Conservation (phyloP, 2,797 vertebrate species). For the Sebastes jordani region DNA sequence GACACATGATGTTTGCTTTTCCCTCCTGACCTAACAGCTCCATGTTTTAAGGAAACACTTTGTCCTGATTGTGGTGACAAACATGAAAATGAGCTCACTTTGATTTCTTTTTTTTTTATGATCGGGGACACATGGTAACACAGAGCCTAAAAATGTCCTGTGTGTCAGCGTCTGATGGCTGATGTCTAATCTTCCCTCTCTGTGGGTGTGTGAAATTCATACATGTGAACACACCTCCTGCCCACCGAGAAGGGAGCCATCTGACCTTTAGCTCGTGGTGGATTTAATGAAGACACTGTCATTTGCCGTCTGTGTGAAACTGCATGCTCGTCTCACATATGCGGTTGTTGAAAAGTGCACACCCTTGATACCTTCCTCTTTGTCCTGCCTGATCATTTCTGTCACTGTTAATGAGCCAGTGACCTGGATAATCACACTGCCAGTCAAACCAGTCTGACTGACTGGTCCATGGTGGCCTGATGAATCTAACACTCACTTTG, state of each 20-base stretch:
- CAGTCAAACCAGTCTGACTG: conserved; percentile 15
- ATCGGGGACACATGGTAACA: conserved; percentile 25
- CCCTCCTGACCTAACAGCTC: neutral
- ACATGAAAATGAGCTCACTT: neutral
- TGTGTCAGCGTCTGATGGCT: conserved; percentile 56
- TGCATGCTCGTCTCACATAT: conserved; percentile 35
- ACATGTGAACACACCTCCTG: conserved; percentile 73
- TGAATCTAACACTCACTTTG: neutral
- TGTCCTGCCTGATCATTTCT: conserved; percentile 17
- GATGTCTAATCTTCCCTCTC: conserved; percentile 65
- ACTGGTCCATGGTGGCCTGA: neutral
- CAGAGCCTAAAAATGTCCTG: conserved; percentile 38
- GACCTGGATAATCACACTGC: neutral
- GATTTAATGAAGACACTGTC: conserved; percentile 72
- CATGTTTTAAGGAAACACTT: neutral
- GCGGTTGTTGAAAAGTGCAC: conserved; percentile 31
- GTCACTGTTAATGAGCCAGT: conserved; percentile 25
- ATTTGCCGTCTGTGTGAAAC: conserved; percentile 46
- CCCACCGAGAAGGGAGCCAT: conserved; percentile 63
- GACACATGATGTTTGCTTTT: neutral
- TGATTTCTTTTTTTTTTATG: neutral
- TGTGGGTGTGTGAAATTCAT: conserved; percentile 74
- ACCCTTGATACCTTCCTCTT: neutral
- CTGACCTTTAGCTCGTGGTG: conserved; percentile 71
- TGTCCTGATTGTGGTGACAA: neutral